Base-by-base conservation (phyloP, 2,888 invertebrate species). In the Drosophila subquinaria region DNA sequence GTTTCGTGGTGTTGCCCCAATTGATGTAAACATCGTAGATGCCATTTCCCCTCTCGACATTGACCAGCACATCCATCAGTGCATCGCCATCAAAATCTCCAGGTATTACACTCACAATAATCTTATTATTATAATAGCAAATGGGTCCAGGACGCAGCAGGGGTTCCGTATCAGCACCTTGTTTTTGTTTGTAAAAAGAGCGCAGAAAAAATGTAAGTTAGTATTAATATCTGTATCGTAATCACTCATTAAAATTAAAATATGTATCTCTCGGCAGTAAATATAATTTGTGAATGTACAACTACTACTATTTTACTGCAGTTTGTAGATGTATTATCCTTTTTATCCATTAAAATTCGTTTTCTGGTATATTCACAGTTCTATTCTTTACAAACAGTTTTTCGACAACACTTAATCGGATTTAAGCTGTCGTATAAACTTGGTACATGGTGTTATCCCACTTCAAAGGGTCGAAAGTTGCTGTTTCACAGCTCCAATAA, bases 31-130 rank as follows among this genome's bases (percentile, higher is more conserved):
- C 95, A 73, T 95, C 93, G 73, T 94, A 93, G 11, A 91, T 77
- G 60, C 93, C 81, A 2, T 67, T 70, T 2, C 92, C 90, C 4
- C 85, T 76, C 0, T 73, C 74, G 9, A 94, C 91, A 4, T 96
- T 97, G 0, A 98, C 94, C 75, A 98, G 91, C 15, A 98, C 94
- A 92, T 99, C 98, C 98, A 98, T 98, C 64, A 97, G 95, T 0
- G 97, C 97, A 93, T 99, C 98, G 0, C 98, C 98, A 93, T 98
- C 97, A 90, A 97, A 99, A 92, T 99, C 98, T 0, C 97, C 98
- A 30, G 98, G 98, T 0, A 98, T 96, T 5, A 98, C 95, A 91
- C 97, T 97, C 0, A 96, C 96, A 35, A 97, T 94, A 36, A 93
- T 90, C 15, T 94, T 90, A 55, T 95, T 90, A 10, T 93, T 92